A percentile compares a stretch with the other conserved stretches of the same genome.
Conservation (phyloP, 2,888 invertebrate genomes). For the Pteria penguin region DNA sequence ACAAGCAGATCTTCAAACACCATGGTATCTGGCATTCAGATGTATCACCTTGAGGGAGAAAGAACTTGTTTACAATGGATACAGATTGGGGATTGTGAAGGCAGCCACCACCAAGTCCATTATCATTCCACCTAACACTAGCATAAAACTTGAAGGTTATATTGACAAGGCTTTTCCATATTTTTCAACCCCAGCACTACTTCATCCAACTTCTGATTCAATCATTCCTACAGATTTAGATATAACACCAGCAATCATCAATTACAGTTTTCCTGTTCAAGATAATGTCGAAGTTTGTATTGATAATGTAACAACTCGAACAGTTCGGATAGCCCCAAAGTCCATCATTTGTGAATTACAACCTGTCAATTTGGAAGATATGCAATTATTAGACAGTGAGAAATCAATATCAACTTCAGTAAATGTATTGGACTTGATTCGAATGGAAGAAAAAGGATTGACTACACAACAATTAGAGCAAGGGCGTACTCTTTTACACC, state of each 20-base stretch:
- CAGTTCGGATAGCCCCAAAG: neutral
- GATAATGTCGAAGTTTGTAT: constrained; percentile 8
- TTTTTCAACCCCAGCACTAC: constrained; percentile 17
- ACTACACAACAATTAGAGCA: too few relatives aligned
- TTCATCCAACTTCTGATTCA: constrained; percentile 13
- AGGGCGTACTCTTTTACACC: too few relatives aligned
- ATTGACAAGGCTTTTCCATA: constrained; percentile 21
- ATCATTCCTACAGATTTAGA: constrained; percentile 7
- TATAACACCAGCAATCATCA: neutral
- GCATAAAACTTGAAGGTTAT: constrained; percentile 10
- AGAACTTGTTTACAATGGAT: constrained; percentile 14
- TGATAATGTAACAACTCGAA: constrained; percentile 26
- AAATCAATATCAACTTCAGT: too few relatives aligned
- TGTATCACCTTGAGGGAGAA: constrained; percentile 25
- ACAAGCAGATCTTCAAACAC: too few relatives aligned
- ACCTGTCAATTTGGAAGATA: neutral
- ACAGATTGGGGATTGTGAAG: constrained; percentile 20
- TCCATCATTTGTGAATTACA: constrained; percentile 24
- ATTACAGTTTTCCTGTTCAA: neutral
- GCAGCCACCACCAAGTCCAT: constrained; percentile 14
- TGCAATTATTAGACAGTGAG: neutral
- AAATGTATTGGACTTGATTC: too few relatives aligned
- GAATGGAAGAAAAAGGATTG: too few relatives aligned
- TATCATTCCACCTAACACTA: constrained; percentile 25
- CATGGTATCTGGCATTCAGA: constrained; percentile 43